A percentile compares a stretch with the other conserved stretches of the same genome.
Conservation (phyloP, 53 echinoderm and acorn worm species). For the Actinopyga echinites region DNA sequence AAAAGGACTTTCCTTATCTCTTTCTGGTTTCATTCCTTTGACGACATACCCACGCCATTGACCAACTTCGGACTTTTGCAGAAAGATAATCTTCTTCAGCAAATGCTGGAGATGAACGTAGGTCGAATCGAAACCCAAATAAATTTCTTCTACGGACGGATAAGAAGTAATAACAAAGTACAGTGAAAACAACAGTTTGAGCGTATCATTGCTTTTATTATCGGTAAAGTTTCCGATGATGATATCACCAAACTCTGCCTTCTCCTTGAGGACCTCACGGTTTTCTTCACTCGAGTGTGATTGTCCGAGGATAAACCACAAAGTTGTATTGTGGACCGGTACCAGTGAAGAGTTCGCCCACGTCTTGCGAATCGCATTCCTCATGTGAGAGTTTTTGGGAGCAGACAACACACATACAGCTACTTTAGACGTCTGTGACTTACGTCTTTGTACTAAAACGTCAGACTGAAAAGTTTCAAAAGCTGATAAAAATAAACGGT, state of each 20-base stretch:
- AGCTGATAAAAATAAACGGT: too few species aligned
- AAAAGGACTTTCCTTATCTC: constrained; percentile 1
- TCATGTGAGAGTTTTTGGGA: too few species aligned
- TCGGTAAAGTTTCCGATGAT: constrained; percentile 22
- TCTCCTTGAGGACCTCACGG: too few species aligned
- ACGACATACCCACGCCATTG: not conserved
- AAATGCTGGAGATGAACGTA: constrained; percentile 19
- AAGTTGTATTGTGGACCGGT: too few species aligned
- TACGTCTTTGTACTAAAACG: too few species aligned
- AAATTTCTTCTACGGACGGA: not conserved
- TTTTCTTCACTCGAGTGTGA: too few species aligned
- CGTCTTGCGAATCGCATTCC: too few species aligned
- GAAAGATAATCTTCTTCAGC: not conserved
- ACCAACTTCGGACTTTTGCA: not conserved
- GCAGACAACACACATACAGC: too few species aligned
- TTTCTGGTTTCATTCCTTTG: not conserved
- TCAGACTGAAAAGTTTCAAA: too few species aligned
- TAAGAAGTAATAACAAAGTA: not conserved
- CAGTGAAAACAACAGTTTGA: constrained; percentile 16
- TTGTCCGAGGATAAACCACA: too few species aligned
- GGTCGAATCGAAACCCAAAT: constrained; percentile 22
- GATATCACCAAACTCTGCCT: constrained; percentile 16
- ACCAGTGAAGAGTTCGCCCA: too few species aligned
- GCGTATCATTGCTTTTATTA: not conserved
- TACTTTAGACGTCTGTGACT: too few species aligned